Evolutionary conservation across 2,113 vertebrate genomes (phyloP).

Genomic region (Oxygymnocypris stewartii): DNA sequence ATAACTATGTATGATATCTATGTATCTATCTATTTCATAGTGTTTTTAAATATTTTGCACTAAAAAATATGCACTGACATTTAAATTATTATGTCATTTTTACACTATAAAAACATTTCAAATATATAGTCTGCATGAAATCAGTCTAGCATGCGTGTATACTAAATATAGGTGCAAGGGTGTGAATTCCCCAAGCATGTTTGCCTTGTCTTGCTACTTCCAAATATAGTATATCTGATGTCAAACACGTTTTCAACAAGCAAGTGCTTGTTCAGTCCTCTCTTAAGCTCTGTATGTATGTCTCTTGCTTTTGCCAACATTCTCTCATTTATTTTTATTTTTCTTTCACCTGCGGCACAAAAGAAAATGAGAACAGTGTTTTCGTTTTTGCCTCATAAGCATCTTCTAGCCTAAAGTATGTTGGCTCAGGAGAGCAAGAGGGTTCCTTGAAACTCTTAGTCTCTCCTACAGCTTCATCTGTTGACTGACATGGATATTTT

Average conservation of each 20-base stretch:
- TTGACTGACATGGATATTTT: not conserved
- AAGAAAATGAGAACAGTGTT: conserved; percentile 61
- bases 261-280: conserved; percentile 60
- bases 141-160: not conserved
- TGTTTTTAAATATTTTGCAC: too few species aligned
- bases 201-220: conserved; percentile 30
- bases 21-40: conserved; percentile 1
- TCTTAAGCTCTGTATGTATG: conserved; percentile 26
- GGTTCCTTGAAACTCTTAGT: conserved; percentile 62
- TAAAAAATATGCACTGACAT: too few species aligned
- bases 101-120: not conserved
- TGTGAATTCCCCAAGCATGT: conserved; percentile 2
- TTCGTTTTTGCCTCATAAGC: conserved; percentile 51
- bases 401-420: conserved; percentile 67
- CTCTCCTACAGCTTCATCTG: not conserved
- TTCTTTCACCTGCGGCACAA: conserved; percentile 57
- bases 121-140: not conserved
- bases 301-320: not conserved
- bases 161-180: conserved; percentile 17
- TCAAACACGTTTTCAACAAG: conserved; percentile 67
- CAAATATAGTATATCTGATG: conserved; percentile 59
- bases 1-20: too few species aligned
- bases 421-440: conserved; percentile 66
- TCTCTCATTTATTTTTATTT: not conserved
- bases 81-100: too few species aligned